These are phyloP conservation scores for Melanophora roralis DNA, from an alignment of 2,888 invertebrate species.

Conservation along the genomic window DNA sequence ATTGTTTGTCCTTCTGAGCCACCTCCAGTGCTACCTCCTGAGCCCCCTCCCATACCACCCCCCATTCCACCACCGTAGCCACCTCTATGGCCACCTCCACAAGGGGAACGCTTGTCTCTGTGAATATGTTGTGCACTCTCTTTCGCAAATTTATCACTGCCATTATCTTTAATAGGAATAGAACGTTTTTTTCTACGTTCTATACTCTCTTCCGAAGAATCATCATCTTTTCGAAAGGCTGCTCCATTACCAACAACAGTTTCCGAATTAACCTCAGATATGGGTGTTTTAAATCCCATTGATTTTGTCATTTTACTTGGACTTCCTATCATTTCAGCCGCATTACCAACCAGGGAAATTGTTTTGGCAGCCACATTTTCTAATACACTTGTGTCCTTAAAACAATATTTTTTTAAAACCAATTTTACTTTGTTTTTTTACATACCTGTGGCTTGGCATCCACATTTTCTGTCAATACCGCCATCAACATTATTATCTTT, in stretches of 20 bases:
- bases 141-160: background rate
- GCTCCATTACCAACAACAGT: conserved; percentile 65
- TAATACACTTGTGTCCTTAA: conserved; percentile 31
- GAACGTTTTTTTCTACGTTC: conserved; percentile 60
- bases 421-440: background rate
- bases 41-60: background rate
- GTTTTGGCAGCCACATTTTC: conserved; percentile 54
- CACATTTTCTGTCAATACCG: background rate
- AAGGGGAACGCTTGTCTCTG: conserved; percentile 67
- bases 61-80: conserved; percentile 19
- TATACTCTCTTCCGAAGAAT: conserved; percentile 62
- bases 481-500: background rate
- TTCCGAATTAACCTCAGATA: conserved; percentile 61
- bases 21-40: conserved; percentile 30
- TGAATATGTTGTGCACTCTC: conserved; percentile 55
- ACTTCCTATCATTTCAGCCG: conserved; percentile 64
- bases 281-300: conserved; percentile 62
- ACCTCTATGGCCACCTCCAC: conserved; percentile 35
- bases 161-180: background rate
- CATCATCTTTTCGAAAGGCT: conserved; percentile 62
- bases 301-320: conserved; percentile 59
- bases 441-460: conserved; percentile 33
- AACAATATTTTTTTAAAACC: background rate
- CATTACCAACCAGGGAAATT: conserved; percentile 59
- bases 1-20: no score